These are phyloP conservation scores for Falco cherrug DNA, from an alignment of 2,797 vertebrate species.

Conservation along the genomic window DNA sequence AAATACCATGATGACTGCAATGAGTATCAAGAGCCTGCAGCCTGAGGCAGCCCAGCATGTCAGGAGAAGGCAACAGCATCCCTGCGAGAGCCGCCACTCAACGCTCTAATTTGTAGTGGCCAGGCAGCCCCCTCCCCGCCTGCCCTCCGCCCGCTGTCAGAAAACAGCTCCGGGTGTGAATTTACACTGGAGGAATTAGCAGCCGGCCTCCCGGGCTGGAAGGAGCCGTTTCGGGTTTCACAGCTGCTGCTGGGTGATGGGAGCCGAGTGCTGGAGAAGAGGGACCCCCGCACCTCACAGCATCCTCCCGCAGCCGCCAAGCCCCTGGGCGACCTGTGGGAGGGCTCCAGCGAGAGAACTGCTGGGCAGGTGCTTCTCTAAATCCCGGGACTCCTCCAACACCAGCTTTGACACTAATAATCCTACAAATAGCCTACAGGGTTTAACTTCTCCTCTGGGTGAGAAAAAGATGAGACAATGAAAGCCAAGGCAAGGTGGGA, in stretches of 20 bases:
- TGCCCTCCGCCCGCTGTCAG: neutral
- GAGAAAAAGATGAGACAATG: neutral
- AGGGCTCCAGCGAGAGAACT: neutral
- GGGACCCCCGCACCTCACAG: fast-evolving
- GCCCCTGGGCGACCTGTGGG: neutral
- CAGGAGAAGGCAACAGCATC: neutral
- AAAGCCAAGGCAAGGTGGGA: neutral
- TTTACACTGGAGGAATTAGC: conserved; percentile 1
- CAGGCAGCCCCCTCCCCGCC: neutral
- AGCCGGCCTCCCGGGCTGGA: neutral
- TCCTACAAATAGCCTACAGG: neutral
- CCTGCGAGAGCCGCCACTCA: neutral
- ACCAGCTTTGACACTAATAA: neutral
- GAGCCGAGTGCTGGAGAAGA: neutral
- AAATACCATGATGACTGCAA: neutral
- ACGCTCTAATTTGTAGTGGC: neutral
- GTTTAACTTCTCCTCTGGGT: neutral
- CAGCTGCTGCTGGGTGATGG: neutral
- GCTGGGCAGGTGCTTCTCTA: neutral
- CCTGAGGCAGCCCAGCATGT: neutral
- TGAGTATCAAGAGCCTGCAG: conserved; percentile 12
- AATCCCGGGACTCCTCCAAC: neutral
- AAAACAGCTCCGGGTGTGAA: neutral
- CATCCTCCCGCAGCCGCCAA: fast-evolving
- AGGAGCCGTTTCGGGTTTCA: neutral